Percentiles rank a stretch among this genome's conserved stretches.
Conservation (phyloP, 2,797 vertebrate genomes). For the Mus minutoides region DNA sequence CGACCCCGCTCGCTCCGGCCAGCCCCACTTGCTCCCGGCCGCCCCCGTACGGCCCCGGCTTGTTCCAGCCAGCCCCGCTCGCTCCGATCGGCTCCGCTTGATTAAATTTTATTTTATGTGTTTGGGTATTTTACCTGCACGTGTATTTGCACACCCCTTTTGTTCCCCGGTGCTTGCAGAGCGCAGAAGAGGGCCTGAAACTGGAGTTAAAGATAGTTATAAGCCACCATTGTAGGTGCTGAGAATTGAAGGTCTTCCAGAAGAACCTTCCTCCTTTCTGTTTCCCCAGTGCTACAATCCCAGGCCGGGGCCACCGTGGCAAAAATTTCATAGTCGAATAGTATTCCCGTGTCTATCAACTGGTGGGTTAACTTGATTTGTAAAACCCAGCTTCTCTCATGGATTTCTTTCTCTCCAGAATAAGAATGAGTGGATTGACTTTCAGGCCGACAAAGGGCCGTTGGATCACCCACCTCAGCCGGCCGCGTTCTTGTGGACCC, state of each 20-base stretch:
- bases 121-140: background rate
- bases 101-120: background rate
- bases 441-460: background rate
- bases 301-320: background rate
- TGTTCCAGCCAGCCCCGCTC: no score
- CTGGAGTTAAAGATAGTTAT: background rate
- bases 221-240: background rate
- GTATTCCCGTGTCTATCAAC: background rate
- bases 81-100: no score
- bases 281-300: background rate
- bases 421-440: conserved; percentile 63
- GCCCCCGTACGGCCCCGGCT: no score
- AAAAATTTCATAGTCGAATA: background rate
- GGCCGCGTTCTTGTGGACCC: conserved; percentile 33
- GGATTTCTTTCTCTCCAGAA: conserved; percentile 77
- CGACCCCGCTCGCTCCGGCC: no score
- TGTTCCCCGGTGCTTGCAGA: background rate
- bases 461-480: background rate
- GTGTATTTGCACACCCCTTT: background rate
- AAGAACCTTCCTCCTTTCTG: background rate
- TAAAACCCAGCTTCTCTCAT: background rate
- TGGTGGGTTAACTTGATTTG: background rate
- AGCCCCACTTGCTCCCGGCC: no score
- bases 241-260: background rate
- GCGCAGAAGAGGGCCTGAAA: background rate